Base-by-base conservation (phyloP, 1,140 invertebrate species). In the Penaeus vannamei region DNA sequence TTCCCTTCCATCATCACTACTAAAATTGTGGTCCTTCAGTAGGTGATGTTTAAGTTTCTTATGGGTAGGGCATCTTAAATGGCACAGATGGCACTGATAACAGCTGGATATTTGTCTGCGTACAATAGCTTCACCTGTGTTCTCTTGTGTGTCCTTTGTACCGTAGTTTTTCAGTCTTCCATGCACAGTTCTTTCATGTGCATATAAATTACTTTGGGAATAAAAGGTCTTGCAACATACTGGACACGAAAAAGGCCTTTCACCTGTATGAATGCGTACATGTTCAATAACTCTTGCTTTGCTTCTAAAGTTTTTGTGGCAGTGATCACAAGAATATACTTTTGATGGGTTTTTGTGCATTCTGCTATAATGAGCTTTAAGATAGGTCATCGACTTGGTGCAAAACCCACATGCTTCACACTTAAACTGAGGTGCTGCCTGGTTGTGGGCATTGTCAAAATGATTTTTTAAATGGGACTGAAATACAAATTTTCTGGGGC, bases 391-490 rank as follows among this genome's bases (percentile, higher is more conserved):
- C 32, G 82, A 84, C 60, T 23, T 84, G 22, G 87, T 83, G 42
- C 42, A 23, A 59, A 84, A 89, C n/a, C 83, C 87, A 85, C 87
- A 89, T 1, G 77, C 76, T 20, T 80, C 32, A 80, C 87, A 89
- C 32, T 89, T 79, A 64, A 62, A 61, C 32, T 53, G 64, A 10
- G 66, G 59, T 22, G 36, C 32, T 42, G 29, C 59, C 20, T 69
- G 36, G 53, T 46, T 53, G 26, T 89, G 87, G 46, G 59, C 36
- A 29, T 89, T 89, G 59, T 26, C 66, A 59, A 88, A 29, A 53
- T 89, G 87, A 14, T 46, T 79, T 42, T 66, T 89, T 69, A 84
- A 17, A 23, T 84, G 76, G 14, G 62, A 89, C 12, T 84, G 69
- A 76, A 77, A 89, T 32, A 66, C 32, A 59, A 89, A 89, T 36